Conservation (phyloP, 2,113 vertebrate genomes). For the Antigone vipio region DNA sequence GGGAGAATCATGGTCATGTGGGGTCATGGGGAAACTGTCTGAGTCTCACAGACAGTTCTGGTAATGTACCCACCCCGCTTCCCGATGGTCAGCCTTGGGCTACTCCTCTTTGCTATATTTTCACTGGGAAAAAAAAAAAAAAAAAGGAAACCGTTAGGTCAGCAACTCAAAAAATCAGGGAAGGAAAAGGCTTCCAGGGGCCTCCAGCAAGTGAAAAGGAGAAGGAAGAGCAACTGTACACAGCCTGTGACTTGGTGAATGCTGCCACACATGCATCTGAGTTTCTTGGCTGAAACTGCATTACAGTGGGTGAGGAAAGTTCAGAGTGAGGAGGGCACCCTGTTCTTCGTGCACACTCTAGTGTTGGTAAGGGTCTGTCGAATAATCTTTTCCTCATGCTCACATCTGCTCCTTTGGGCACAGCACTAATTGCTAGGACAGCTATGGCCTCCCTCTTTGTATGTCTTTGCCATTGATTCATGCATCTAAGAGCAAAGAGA, state of each 20-base stretch:
- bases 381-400: not conserved
- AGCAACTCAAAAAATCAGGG: conserved; percentile 1
- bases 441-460: not conserved
- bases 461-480: not conserved
- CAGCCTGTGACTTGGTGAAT: not conserved
- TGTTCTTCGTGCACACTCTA: not conserved
- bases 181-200: conserved; percentile 27
- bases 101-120: not conserved
- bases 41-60: not conserved
- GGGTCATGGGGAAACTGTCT: not conserved
- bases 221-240: conserved; percentile 17
- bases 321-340: not conserved
- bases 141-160: not conserved
- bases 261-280: not conserved
- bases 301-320: not conserved
- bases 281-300: not conserved
- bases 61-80: not conserved
- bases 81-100: not conserved
- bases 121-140: not conserved
- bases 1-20: not conserved
- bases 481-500: not conserved
- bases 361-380: not conserved
- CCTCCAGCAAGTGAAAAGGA: conserved; percentile 20
- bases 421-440: not conserved
- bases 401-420: not conserved